These are phyloP conservation scores for Iphiclides podalirius DNA, from an alignment of 2,888 invertebrate genomes.

Conservation along the genomic window DNA sequence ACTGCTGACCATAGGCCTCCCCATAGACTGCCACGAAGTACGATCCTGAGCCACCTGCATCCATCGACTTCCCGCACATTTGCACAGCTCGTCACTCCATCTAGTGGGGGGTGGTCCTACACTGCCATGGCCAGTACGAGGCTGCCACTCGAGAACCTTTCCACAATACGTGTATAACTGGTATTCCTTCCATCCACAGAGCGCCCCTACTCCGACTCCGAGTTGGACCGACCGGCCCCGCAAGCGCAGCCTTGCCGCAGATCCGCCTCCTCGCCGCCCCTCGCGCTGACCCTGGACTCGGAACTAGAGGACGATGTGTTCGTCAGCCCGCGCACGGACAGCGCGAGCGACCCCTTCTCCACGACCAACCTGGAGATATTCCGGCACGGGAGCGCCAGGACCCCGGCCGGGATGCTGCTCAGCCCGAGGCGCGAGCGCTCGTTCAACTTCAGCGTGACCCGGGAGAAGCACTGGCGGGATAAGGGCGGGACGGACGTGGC, in stretches of 20 bases:
- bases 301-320: constrained; percentile 75
- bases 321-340: constrained; percentile 56
- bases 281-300: constrained; percentile 58
- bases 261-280: constrained; percentile 65
- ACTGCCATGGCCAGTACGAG: too few species aligned
- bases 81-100: too few species aligned
- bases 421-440: constrained; percentile 65
- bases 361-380: constrained; percentile 65
- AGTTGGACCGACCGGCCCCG: constrained; percentile 48
- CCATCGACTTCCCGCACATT: too few species aligned
- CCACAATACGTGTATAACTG: too few species aligned
- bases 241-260: constrained; percentile 48
- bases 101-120: too few species aligned
- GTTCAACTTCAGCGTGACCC: constrained; percentile 65
- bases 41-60: too few species aligned
- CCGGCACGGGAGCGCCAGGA: constrained; percentile 60
- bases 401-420: constrained; percentile 64
- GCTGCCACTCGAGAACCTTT: too few species aligned
- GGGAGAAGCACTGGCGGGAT: constrained; percentile 72
- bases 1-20: too few species aligned
- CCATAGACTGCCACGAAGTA: too few species aligned
- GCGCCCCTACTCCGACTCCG: constrained; percentile 70
- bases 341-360: constrained; percentile 63
- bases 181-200: constrained; percentile 54
- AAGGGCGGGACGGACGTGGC: constrained; percentile 71